Evolutionary conservation across 2,888 invertebrate species (phyloP).

Genomic region (Cryptus viduatorius): DNA sequence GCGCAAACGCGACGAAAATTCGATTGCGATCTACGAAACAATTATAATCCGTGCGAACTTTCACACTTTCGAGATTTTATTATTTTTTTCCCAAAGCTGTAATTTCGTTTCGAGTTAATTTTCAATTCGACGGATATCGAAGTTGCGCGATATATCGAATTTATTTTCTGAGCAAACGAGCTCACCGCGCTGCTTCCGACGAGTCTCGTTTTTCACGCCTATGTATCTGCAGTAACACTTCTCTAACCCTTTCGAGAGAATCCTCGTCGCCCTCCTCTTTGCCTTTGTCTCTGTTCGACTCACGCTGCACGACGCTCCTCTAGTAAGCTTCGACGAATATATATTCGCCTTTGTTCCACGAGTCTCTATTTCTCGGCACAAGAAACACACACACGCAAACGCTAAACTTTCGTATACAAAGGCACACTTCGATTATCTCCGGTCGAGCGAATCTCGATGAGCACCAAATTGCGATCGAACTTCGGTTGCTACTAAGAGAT

Average conservation of each 20-base stretch:
- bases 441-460: slow-evolving; percentile 12
- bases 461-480: background rate
- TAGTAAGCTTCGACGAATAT: background rate
- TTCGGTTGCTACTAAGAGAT: background rate
- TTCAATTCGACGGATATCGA: background rate
- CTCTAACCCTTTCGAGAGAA: background rate
- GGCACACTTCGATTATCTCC: slow-evolving; percentile 39
- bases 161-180: background rate
- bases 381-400: slow-evolving; percentile 3
- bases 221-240: background rate
- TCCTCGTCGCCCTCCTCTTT: background rate
- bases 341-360: slow-evolving; percentile 44
- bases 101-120: background rate
- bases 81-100: no score
- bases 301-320: background rate
- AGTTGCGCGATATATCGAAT: background rate
- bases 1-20: background rate
- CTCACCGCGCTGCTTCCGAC: background rate
- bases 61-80: background rate
- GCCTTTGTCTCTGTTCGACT: background rate
- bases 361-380: background rate
- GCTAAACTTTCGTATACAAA: slow-evolving; percentile 11
- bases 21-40: background rate
- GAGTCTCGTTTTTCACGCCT: background rate
- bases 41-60: background rate